Base-by-base conservation (phyloP, 2,113 vertebrate genomes). In the Cygnus atratus region DNA sequence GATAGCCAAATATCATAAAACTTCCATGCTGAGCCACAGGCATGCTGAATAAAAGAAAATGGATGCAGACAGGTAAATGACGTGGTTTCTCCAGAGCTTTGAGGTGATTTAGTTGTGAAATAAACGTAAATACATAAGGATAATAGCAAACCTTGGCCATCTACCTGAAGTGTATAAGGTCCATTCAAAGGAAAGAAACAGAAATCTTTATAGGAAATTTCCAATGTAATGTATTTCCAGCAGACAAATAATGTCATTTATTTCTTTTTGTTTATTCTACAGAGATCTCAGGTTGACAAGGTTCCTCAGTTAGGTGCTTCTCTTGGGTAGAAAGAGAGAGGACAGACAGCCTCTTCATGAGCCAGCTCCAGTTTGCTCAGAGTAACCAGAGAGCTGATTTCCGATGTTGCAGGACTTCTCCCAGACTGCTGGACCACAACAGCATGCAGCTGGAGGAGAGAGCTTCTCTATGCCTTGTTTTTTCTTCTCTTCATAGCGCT, bases 1-100 rank as follows among this genome's bases (percentile, higher is more conserved):
- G 63, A 73, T 10, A 84, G 71, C 7, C 15, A 91, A 90, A 93
- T 75, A 81, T 7, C 25, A 78, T 44, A 80, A 84, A 84, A 39
- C 67, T 87, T 68, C 39, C 43, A 46, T 62, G 41, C 11, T 62
- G 29, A 76, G 43, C 44, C 66, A 28, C 1, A 76, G 24, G 10
- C 2, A 2, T 12, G 15, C 29, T 63, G 77, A 41, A 48, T 9
- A 29, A 13, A 13, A 76, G 18, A 80, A 63, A 83, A 37, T n/a
- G 11, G 83, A 73, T 33, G 20, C 14, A 28, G 20, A 44, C 28
- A 73, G 8, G n/a, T 41, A 46, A 67, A 71, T 33, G 11, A 52
- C 15, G 17, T 29, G 26, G 15, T 48, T 78, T 67, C 24, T 89
- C 11, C 13, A 33, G 6, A 44, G 25, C 6, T 48, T 0, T 50